Base-by-base conservation (phyloP, 2,113 vertebrate species). In the Menura novaehollandiae region DNA sequence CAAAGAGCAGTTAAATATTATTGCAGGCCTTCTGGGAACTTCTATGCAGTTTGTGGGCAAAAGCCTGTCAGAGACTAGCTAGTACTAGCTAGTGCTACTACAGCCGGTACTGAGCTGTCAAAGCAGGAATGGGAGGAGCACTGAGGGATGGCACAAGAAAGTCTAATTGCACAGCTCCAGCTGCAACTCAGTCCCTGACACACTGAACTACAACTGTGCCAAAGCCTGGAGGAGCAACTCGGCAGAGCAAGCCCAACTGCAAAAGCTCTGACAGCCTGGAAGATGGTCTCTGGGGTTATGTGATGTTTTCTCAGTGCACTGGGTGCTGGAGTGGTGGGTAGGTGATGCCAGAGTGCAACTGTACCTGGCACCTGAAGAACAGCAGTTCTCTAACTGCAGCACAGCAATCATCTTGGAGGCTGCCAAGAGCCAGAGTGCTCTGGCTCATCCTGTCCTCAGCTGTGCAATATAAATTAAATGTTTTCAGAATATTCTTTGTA, bases 111-210 rank as follows among this genome's bases (percentile, higher is more conserved):
- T 33, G 93, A 88, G 95, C 96, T 86, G 95, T 84, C 89, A 93
- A 33, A 87, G 87, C 89, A 92, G 55, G 89, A 71, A 89, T 51
- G 89, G 96, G 95, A 97, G 86, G 94, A 95, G 93, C 89, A 47
- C 55, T 22, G 43, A 83, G 88, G 51, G 68, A 52, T 19, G 43
- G 96, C 83, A 92, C 46, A 89, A 73, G 82, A 32, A 72, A 92
- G 59, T 62, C 88, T 93, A 93, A 95, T 78, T 96, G 93, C 68
- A 67, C 79, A 52, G 92, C 86, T 95, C 83, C 86, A 87, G 86
- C 94, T 78, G 89, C 88, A 95, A 15, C 77, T 89, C 33, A 88
- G 67, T 23, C 75, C 22, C 86, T 95, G 96, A 95, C 95, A 95
- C 91, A 95, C 91, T 95, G 88, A 97, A 93, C 95, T 89, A 84